These are phyloP conservation scores for Colaptes auratus DNA, from an alignment of 2,113 vertebrate genomes.

Conservation along the genomic window DNA sequence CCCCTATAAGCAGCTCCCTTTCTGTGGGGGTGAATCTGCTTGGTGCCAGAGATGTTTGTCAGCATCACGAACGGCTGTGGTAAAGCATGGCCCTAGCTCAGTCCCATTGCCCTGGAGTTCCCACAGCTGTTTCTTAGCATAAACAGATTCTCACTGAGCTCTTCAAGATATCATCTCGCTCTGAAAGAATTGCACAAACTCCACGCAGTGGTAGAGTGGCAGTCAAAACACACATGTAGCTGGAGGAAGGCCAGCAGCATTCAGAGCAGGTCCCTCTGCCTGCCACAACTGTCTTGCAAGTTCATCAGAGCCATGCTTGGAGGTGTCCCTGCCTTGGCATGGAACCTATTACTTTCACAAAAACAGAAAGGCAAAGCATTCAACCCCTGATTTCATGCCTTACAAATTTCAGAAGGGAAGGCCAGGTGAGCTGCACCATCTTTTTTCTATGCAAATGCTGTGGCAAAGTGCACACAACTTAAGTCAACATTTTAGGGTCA, in stretches of 20 bases:
- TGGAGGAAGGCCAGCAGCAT: not conserved
- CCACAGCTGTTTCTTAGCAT: not conserved
- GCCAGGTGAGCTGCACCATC: fast-evolving
- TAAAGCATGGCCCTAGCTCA: conserved; percentile 2
- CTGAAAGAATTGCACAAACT: not conserved
- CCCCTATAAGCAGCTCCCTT: not conserved
- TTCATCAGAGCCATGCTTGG: not conserved
- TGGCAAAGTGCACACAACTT: not conserved
- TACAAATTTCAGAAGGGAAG: not conserved
- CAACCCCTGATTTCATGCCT: not conserved
- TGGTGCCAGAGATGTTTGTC: not conserved
- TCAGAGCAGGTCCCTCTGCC: fast-evolving
- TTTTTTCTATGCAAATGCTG: not conserved
- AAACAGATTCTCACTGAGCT: conserved; percentile 24
- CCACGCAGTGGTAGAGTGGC: not conserved
- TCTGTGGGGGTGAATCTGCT: not conserved
- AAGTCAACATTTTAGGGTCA: not conserved
- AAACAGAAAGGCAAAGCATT: not conserved
- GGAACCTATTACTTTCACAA: not conserved
- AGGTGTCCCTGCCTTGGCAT: not conserved
- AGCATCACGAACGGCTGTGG: not conserved
- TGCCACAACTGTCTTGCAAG: not conserved
- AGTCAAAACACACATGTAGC: not conserved
- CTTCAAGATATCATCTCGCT: conserved; percentile 6
- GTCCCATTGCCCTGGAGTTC: not conserved